Base-by-base conservation (phyloP, 2,113 vertebrate genomes). In the Nettapus auritus region DNA sequence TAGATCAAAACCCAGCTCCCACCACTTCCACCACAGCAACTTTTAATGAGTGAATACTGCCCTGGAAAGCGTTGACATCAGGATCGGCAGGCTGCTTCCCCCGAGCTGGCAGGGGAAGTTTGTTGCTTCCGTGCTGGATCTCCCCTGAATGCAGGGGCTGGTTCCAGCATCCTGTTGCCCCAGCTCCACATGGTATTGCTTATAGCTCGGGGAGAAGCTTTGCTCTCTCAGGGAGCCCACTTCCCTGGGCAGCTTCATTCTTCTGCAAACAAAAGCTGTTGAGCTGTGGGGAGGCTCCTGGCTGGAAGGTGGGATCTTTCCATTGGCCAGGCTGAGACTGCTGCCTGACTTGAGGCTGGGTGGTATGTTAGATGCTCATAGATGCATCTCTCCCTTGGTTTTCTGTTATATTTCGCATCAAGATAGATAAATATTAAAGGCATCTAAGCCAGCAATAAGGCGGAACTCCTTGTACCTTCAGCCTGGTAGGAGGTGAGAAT, bases 1-100 rank as follows among this genome's bases (percentile, higher is more conserved):
- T 77, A 91, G 93, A 93, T 94, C 92, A 96, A 97, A 96, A 70
- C 86, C 83, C 62, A n/a, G 0, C 59, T 92, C 91, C 82, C 8
- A 15, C 69, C 69, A 75, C 82, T 66, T 81, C 71, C 56, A 86
- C 60, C 22, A 25, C 71, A 4, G 8, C 62, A 15, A 13, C 56
- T 90, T 71, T 84, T 73, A 75, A 71, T 60, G 68, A 77, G 71
- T 46, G 81, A 68, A 77, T 88, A 5, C 66, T 3, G 13, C 76
- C 69, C 62, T 86, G 66, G 56, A 64, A 79, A 78, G 92, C 5
- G 79, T 64, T 95, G 95, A 96, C 91, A 83, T 75, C 19, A 53
- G 83, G 77, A 95, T 86, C 38, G 69, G 77, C 69, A 94, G 68
- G 73, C 90, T 88, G 77, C 75, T 92, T 95, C 88, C 86, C 66